These are phyloP conservation scores for Penaeus japonicus DNA, from an alignment of 1,140 invertebrate genomes.

Conservation along the genomic window DNA sequence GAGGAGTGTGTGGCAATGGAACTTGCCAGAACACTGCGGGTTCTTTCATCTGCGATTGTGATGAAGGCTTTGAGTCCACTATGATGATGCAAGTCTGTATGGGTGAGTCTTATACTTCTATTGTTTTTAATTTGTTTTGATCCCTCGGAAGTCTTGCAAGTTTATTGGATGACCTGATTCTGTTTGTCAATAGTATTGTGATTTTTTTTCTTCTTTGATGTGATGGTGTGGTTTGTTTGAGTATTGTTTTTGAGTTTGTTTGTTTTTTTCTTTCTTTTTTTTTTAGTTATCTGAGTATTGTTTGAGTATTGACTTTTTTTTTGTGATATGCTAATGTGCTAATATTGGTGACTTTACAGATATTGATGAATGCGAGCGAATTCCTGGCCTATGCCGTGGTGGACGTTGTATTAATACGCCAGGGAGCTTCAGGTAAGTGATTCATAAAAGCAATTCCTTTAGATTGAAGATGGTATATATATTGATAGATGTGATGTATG, in stretches of 20 bases:
- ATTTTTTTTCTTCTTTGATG: no score
- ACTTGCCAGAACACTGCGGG: constrained; percentile 84
- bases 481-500: neutral
- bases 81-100: constrained; percentile 85
- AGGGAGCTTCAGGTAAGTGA: constrained; percentile 70
- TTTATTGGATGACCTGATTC: no score
- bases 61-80: constrained; percentile 77
- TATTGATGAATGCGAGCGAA: constrained; percentile 82
- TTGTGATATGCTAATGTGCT: neutral
- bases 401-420: constrained; percentile 74
- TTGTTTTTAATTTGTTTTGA: no score
- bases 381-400: constrained; percentile 74
- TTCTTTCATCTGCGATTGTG: constrained; percentile 82
- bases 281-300: no score
- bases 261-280: no score
- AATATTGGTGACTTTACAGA: constrained; percentile 68
- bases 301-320: no score
- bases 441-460: neutral
- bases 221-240: no score
- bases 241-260: neutral
- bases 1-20: constrained; percentile 83
- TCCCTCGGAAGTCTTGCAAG: no score
- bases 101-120: constrained; percentile 68
- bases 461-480: neutral
- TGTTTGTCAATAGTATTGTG: no score